A percentile compares a stretch with the other conserved stretches of the same genome.
phyloP scores from a whole-genome alignment of 2,113 vertebrate species.

The Capreolus pygargus region DNA sequence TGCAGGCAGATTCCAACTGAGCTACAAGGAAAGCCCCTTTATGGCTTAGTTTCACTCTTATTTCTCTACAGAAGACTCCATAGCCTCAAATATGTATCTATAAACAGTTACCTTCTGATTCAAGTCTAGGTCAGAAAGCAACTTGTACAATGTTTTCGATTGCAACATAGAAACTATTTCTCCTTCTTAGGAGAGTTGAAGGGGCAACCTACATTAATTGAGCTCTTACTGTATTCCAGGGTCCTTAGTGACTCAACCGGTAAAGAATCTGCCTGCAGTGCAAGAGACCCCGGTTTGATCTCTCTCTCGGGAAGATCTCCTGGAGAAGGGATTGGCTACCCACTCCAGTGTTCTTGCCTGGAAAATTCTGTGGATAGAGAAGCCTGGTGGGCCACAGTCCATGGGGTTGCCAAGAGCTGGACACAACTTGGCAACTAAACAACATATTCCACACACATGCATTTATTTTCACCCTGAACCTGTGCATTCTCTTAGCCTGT shows the following conservation, averaged over 20 bases:
- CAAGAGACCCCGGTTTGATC: background rate
- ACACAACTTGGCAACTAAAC: background rate
- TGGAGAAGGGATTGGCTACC: background rate
- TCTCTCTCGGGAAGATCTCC: background rate
- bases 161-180: background rate
- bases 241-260: background rate
- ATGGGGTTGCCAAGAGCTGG: background rate
- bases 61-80: background rate
- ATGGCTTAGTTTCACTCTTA: background rate
- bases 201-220: too few species aligned
- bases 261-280: background rate
- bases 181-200: background rate
- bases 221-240: background rate
- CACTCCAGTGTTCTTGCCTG: background rate
- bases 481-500: background rate
- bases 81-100: background rate
- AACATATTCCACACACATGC: fast-evolving
- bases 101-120: background rate
- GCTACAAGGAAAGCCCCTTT: background rate
- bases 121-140: background rate
- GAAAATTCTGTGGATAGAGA: background rate
- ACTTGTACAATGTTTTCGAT: background rate
- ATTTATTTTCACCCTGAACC: background rate
- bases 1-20: background rate
- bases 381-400: background rate